phyloP scores from a whole-genome alignment of 2,797 vertebrate species.

The Ispidina lecontei region DNA sequence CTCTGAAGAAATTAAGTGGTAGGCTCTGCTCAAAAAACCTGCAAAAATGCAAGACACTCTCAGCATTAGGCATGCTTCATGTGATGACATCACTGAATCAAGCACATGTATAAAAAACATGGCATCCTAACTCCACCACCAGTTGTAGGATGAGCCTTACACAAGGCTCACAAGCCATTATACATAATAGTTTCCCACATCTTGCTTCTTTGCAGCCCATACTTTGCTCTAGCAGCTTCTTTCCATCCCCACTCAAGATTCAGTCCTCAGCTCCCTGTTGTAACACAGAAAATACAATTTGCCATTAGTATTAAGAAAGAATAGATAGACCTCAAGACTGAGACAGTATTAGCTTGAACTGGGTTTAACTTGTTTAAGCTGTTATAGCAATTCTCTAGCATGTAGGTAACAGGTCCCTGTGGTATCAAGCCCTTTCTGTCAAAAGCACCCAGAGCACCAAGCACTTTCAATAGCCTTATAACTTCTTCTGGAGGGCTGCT shows the following conservation, averaged over 20 bases:
- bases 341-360: neutral
- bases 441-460: neutral
- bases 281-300: neutral
- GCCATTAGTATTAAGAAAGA: neutral
- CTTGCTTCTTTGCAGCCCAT: neutral
- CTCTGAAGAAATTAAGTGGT: neutral
- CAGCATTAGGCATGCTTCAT: neutral
- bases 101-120: rapidly evolving
- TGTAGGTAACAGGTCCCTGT: neutral
- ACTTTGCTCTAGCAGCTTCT: neutral
- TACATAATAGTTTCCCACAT: neutral
- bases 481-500: neutral
- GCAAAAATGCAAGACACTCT: rapidly evolving
- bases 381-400: neutral
- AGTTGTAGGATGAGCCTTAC: neutral
- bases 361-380: neutral
- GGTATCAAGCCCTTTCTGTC: neutral
- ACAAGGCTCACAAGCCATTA: neutral
- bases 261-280: rapidly evolving
- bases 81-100: rapidly evolving
- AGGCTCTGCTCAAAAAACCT: neutral
- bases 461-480: neutral
- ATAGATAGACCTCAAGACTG: neutral
- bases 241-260: neutral
- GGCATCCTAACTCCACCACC: neutral